These are phyloP conservation scores for Torymus tubicola DNA, from an alignment of 2,888 invertebrate species.

Conservation along the genomic window DNA sequence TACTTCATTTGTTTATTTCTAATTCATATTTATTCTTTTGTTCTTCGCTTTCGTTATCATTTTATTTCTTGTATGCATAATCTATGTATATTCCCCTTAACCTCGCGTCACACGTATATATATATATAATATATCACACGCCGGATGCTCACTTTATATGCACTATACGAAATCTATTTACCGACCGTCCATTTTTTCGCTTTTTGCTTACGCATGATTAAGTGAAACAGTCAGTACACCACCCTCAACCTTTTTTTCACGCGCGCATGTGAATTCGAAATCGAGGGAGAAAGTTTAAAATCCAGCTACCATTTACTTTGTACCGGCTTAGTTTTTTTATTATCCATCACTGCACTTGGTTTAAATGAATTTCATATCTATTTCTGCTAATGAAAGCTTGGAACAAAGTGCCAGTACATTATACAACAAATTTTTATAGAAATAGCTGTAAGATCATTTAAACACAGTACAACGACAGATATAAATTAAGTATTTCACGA, in stretches of 20 bases:
- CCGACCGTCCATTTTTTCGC: constrained; percentile 38
- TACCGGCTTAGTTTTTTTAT: constrained; percentile 31
- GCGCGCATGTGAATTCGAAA: constrained; percentile 15
- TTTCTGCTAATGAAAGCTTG: constrained; percentile 23
- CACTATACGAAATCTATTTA: constrained; percentile 52
- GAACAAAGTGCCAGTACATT: constrained; percentile 21
- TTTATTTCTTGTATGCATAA: constrained; percentile 55
- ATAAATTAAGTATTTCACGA: neutral
- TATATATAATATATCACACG: constrained; percentile 55
- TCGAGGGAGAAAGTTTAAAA: constrained; percentile 38
- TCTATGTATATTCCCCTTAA: constrained; percentile 58
- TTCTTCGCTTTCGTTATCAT: constrained; percentile 55
- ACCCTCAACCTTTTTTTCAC: constrained; percentile 22
- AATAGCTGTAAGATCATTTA: constrained; percentile 5
- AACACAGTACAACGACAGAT: constrained; percentile 12
- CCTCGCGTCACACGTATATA: constrained; percentile 54
- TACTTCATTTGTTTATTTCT: constrained; percentile 37
- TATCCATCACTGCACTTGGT: constrained; percentile 1
- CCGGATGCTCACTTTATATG: constrained; percentile 53
- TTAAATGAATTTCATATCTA: constrained; percentile 17
- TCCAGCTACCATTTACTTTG: neutral
- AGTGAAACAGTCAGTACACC: constrained; percentile 36
- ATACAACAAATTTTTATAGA: constrained; percentile 29
- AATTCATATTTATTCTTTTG: constrained; percentile 50
- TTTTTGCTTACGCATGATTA: constrained; percentile 27